Conservation (phyloP, 2,797 vertebrate species). For the Melanotaenia pygmaea region DNA sequence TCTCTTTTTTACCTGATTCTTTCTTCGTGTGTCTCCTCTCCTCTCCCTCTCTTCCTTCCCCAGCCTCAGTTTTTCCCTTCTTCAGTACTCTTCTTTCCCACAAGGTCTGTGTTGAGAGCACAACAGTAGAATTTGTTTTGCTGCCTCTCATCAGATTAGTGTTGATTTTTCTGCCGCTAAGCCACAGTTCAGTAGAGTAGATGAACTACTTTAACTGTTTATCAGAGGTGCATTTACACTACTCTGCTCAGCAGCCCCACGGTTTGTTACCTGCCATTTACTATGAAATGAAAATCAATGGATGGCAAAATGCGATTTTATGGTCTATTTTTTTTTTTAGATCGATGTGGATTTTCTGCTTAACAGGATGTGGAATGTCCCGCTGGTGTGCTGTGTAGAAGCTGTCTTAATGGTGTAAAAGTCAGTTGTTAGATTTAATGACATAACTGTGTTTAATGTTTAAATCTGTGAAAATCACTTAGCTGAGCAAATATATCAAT, state of each 20-base stretch:
- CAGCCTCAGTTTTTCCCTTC: conserved; percentile 8
- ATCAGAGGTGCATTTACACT: conserved; percentile 81
- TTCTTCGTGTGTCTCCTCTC: conserved; percentile 11
- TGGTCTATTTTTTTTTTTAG: conserved; percentile 70
- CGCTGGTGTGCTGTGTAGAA: conserved; percentile 33
- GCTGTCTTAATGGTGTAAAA: not conserved
- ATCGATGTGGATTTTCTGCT: conserved; percentile 69
- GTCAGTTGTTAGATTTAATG: conserved; percentile 29
- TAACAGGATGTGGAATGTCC: conserved; percentile 72
- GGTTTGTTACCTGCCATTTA: conserved; percentile 86
- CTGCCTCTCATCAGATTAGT: conserved; percentile 90
- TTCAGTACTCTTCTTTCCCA: conserved; percentile 38
- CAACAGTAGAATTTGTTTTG: conserved; percentile 89
- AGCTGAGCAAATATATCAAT: conserved; percentile 38
- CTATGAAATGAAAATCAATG: conserved; percentile 87
- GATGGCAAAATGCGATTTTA: conserved; percentile 77
- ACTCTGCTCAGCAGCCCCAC: conserved; percentile 70
- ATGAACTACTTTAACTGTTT: conserved; percentile 88
- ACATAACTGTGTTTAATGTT: conserved; percentile 33
- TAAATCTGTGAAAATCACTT: conserved; percentile 37
- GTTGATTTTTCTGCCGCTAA: conserved; percentile 89
- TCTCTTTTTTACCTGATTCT: conserved; percentile 12
- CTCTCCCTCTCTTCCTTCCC: not conserved
- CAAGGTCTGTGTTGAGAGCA: conserved; percentile 70
- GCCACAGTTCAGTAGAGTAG: conserved; percentile 83